Evolutionary conservation across 1,140 invertebrate species (phyloP).

Genomic region (Anastatus disparis): DNA sequence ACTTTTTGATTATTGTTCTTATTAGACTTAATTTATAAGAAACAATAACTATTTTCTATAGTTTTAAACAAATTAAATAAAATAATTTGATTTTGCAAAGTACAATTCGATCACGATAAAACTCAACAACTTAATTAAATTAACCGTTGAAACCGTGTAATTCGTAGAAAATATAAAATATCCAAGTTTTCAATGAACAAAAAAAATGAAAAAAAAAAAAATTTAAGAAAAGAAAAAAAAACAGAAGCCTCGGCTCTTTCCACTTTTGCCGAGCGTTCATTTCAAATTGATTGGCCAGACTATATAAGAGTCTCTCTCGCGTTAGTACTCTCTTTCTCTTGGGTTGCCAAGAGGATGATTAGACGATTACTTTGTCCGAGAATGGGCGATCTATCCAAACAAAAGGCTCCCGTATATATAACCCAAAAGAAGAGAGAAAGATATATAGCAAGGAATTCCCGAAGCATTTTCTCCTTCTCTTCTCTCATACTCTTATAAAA

Average conservation of each 20-base stretch:
- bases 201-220: no score
- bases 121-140: neutral
- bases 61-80: no score
- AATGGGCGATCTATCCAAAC: conserved; percentile 36
- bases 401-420: conserved; percentile 17
- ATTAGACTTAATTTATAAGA: no score
- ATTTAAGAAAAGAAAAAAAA: conserved; percentile 13
- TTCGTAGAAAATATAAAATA: no score
- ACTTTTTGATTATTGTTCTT: no score
- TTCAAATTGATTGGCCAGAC: conserved; percentile 27
- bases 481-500: no score
- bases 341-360: conserved; percentile 36
- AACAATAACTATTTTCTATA: no score
- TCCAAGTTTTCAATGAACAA: neutral
- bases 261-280: neutral
- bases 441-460: conserved; percentile 12
- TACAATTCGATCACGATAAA: no score
- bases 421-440: neutral
- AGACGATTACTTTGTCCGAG: conserved; percentile 39
- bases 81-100: no score
- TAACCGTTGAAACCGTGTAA: no score
- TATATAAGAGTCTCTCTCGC: conserved; percentile 35
- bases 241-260: neutral
- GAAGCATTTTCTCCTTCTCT: neutral
- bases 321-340: no score